Evolutionary conservation across 2,113 vertebrate genomes (phyloP), one percentile per base, ranked within the genome.

Genomic region (Lagenorhynchus albirostris): DNA sequence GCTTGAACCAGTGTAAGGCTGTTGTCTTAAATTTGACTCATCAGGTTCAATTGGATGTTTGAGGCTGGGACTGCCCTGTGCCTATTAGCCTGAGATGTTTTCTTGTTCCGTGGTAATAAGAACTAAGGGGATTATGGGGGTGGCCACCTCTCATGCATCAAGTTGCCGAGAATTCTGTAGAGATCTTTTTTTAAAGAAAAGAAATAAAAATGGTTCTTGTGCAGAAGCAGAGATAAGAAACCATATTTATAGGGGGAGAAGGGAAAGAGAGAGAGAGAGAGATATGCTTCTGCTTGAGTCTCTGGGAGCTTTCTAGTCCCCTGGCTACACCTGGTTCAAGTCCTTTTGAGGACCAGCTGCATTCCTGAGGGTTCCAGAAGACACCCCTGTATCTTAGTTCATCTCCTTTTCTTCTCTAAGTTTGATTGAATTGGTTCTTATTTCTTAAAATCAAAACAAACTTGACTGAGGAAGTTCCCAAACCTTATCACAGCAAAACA

Each of bases 391-490:
- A 15, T 21, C 8, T 1, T 26, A 80, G 29, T 36, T 21, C 26
- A 53, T 62, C 50, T 89, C 36, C 23, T 63, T 71, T 76, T 81
- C 76, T 83, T 81, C 31, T 58, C 63, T 53, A 82, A 67, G 21
- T 92, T 74, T 50, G 5, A 85, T 33, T 38, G 15, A 23, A 11
- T 76, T 14, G 4, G 58, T 93, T 96, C 89, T 77, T 89, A 36
- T 93, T 85, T 97, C 83, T 96, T 93, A n/a, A 93, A 96, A 91
- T 95, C 73, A 67, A 58, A 93, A 85, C 60, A 53, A 55, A 8
- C 38, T 86, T 58, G 41, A 82, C n/a, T 81, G 86, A 96, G 83
- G 68, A 96, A 95, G 90, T 95, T 82, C 41, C 81, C 50, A 41
- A 11, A 71, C 12, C n/a, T 88, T 62, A 94, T 96, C 90, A 73